Base-by-base conservation (phyloP, 2,113 vertebrate genomes). In the Aleadryas rufinucha region DNA sequence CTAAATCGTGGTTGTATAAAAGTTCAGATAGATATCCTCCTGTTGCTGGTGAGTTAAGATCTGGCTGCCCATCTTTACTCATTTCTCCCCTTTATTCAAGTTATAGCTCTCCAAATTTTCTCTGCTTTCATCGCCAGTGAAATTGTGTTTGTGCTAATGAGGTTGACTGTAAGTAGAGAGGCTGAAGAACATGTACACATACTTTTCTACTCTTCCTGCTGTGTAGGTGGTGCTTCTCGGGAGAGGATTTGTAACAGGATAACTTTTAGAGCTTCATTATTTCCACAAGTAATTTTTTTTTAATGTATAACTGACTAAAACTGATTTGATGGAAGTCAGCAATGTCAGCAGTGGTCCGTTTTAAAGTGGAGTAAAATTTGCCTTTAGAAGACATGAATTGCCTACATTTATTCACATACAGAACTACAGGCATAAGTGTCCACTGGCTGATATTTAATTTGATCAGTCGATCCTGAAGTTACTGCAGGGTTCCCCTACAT, bases 131-230 rank as follows among this genome's bases (percentile, higher is more conserved):
- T 56, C 42, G 33, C 21, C 8, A 44, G 19, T 41, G 47, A 81
- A 65, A 31, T 10, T 87, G 19, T 66, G 13, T 64, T 80, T 76
- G 35, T 66, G 33, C 22, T 79, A 42, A 50, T 86, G 44, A 74
- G 7, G 10, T 31, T 81, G 27, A 37, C 27, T 89, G 13, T 65
- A 74, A 42, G 64, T 84, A 77, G 27, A 84, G 61, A 42, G 37
- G 8, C 42, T 71, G 49, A 71, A 54, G 57, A 80, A 39, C 26
- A 64, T 0, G 0, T 9, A 9, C 2, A 3, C 13, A 8, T 64
- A 28, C 10, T 80, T 87, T 84, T 42, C 44, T 64, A 23, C 6
- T 71, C 7, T 63, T 47, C 42, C 24, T 66, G 47, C 33, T 86
- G 6, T 88, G 28, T 10, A 26, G 31, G 27, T 37, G 16, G 33